phyloP scores from a whole-genome alignment of 2,797 vertebrate species.

The Eulemur mongoz region DNA sequence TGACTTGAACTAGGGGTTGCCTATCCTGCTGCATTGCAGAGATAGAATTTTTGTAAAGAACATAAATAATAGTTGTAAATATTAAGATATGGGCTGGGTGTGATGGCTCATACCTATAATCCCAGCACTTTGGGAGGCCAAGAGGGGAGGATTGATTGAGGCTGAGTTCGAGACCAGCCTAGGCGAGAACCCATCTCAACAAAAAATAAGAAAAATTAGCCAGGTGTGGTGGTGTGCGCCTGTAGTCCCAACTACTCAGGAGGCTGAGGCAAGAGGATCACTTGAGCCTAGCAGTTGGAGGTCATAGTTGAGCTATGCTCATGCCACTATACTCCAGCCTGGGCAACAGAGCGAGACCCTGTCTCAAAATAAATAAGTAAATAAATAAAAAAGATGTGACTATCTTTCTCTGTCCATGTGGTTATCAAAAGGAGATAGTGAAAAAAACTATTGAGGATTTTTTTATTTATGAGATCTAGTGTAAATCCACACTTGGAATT shows the following conservation, averaged over 20 bases:
- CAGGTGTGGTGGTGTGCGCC: background rate
- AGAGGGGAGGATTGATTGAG: background rate
- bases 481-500: conserved; percentile 62
- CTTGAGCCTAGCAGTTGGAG: background rate
- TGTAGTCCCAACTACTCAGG: background rate
- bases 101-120: background rate
- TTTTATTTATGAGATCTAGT: conserved; percentile 61
- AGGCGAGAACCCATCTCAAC: background rate
- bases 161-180: background rate
- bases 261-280: background rate
- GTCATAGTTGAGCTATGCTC: background rate
- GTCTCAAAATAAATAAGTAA: background rate
- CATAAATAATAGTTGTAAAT: background rate
- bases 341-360: background rate
- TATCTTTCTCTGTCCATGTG: background rate
- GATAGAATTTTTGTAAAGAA: conserved; percentile 38
- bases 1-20: conserved; percentile 71
- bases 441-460: conserved; percentile 32
- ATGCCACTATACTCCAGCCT: background rate
- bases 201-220: background rate
- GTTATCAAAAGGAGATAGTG: conserved; percentile 16
- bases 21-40: background rate
- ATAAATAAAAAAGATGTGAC: conserved; percentile 10
- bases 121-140: background rate
- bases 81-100: background rate